Percentiles rank a stretch among this genome's conserved stretches.
phyloP scores from a whole-genome alignment of 1,140 invertebrate species.

The Drosophila carrolli region DNA sequence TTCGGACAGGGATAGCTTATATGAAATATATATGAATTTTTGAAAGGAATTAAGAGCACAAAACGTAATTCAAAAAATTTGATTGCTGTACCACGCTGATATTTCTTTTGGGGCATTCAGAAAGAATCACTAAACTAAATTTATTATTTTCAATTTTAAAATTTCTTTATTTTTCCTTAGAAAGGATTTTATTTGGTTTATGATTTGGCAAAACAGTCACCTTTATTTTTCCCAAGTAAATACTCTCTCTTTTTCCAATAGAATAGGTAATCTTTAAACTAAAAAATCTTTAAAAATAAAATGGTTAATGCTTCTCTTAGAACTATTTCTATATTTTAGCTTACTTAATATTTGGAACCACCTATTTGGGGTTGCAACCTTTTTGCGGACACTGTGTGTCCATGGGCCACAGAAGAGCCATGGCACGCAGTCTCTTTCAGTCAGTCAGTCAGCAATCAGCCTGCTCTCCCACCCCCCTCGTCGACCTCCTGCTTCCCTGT shows the following conservation, averaged over 20 bases:
- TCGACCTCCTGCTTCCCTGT: neutral
- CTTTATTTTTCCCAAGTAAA: too few species aligned
- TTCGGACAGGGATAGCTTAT: neutral
- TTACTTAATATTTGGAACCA: neutral
- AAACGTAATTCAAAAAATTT: neutral
- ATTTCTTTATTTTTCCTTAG: too few species aligned
- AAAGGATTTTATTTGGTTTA: too few species aligned
- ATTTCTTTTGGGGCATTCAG: too few species aligned
- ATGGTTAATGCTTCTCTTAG: too few species aligned
- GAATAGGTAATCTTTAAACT: too few species aligned
- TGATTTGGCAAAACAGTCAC: too few species aligned
- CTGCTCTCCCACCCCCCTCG: slow-evolving; percentile 10
- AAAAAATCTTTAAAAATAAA: neutral
- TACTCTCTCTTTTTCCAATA: too few species aligned
- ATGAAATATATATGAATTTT: neutral
- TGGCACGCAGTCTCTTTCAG: slow-evolving; percentile 38
- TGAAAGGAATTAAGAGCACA: neutral
- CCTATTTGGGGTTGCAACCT: neutral
- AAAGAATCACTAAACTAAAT: too few species aligned
- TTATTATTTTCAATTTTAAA: too few species aligned
- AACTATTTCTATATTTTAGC: too few species aligned
- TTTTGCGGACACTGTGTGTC: slow-evolving; percentile 32
- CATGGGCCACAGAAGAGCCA: slow-evolving; percentile 2
- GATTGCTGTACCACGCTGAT: too few species aligned
- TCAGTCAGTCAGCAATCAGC: slow-evolving; percentile 51